Conservation (phyloP, 2,888 invertebrate genomes). For the Tinea semifulvella region DNA sequence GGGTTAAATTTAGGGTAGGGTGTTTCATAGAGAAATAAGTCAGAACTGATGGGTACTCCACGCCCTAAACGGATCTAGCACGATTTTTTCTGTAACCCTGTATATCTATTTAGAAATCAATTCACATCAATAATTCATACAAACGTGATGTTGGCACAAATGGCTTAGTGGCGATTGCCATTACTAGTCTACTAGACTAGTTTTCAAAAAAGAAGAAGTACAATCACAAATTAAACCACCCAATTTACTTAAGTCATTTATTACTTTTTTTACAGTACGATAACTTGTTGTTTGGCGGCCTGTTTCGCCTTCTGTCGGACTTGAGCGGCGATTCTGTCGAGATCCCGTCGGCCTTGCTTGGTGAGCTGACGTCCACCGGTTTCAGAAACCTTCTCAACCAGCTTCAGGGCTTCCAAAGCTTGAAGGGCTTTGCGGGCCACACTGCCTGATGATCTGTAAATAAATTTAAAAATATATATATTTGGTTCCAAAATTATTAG, state of each 20-base stretch:
- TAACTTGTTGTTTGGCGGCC: slow-evolving; percentile 63
- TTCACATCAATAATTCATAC: too few relatives aligned
- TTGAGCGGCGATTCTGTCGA: slow-evolving; percentile 98
- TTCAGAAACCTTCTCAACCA: slow-evolving; percentile 91
- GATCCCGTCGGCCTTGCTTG: slow-evolving; percentile 91
- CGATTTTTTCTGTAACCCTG: too few relatives aligned
- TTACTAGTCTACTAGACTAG: too few relatives aligned
- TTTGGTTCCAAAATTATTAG: too few relatives aligned
- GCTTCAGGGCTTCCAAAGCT: slow-evolving; percentile 87
- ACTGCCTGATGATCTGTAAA: slow-evolving; percentile 78
- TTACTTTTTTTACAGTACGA: slow-evolving; percentile 53
- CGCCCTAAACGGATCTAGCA: too few relatives aligned
- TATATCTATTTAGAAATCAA: too few relatives aligned
- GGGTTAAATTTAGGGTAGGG: too few relatives aligned
- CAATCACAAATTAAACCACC: neutral
- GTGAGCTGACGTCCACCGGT: slow-evolving; percentile 93
- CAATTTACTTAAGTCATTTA: slow-evolving; percentile 1
- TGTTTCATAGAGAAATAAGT: too few relatives aligned
- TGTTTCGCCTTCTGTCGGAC: slow-evolving; percentile 77
- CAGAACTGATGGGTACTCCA: too few relatives aligned
- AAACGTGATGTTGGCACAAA: too few relatives aligned
- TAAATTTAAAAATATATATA: neutral
- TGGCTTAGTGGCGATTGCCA: too few relatives aligned
- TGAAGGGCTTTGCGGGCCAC: slow-evolving; percentile 94
- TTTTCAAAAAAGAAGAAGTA: too few relatives aligned